A percentile compares a stretch with the other conserved stretches of the same genome.
phyloP scores from a whole-genome alignment of 2,113 vertebrate species.

The Austrofundulus limnaeus region DNA sequence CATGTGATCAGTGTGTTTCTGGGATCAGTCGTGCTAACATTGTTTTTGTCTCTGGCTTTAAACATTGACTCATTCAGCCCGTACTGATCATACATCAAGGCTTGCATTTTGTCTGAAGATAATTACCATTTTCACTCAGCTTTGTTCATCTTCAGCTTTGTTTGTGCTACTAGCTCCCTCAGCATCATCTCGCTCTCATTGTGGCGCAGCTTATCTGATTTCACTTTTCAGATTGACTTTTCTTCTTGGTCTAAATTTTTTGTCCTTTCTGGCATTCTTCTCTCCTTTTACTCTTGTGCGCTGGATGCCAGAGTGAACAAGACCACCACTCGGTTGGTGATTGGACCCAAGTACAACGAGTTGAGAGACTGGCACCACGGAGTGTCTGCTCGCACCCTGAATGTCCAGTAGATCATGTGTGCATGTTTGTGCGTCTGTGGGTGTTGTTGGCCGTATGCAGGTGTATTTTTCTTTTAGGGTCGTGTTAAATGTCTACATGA shows the following conservation, averaged over 20 bases:
- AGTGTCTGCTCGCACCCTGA: constrained; percentile 97
- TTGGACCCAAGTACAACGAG: constrained; percentile 93
- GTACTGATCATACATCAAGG: constrained; percentile 10
- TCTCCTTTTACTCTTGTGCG: constrained; percentile 31
- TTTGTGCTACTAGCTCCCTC: background rate
- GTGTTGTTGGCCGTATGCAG: constrained; percentile 11
- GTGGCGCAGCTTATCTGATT: constrained; percentile 19
- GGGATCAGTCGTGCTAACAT: constrained; percentile 14
- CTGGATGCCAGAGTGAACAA: constrained; percentile 84
- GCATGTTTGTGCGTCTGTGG: constrained; percentile 7
- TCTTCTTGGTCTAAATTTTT: constrained; percentile 31
- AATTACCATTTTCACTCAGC: constrained; percentile 1
- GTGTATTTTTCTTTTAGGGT: constrained; percentile 12
- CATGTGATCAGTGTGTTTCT: constrained; percentile 9
- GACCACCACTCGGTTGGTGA: constrained; percentile 85
- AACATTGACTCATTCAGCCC: background rate
- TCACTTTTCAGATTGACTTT: background rate
- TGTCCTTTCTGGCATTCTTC: constrained; percentile 32
- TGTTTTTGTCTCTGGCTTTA: constrained; percentile 4
- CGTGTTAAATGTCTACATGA: constrained; percentile 8
- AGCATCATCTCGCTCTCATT: background rate
- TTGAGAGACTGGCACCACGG: constrained; percentile 99
- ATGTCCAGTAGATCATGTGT: constrained; percentile 86
- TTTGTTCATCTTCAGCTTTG: constrained; percentile 8
- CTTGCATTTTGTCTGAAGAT: background rate